phyloP scores from a whole-genome alignment of 2,113 vertebrate genomes.

The Ciconia boyciana region DNA sequence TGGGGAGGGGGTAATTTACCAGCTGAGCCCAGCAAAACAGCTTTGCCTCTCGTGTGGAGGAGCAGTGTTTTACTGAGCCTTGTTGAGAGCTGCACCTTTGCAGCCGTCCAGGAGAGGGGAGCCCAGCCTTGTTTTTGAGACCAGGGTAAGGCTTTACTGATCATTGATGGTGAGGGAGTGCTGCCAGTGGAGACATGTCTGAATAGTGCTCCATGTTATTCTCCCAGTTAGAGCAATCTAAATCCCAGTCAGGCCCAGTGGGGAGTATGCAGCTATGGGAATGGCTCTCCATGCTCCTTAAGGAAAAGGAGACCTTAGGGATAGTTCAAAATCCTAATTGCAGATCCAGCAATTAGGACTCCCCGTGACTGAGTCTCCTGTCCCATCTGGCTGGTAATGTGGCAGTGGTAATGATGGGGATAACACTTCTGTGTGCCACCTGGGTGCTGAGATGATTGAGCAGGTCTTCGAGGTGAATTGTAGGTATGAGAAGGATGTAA shows the following conservation, averaged over 20 bases:
- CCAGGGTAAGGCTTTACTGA: background rate
- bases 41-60: background rate
- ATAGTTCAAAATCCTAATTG: background rate
- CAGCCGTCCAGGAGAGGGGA: conserved; percentile 57
- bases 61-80: background rate
- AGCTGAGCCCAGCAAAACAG: background rate
- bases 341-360: background rate
- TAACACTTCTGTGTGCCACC: background rate
- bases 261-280: background rate
- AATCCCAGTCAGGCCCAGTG: background rate
- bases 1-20: background rate
- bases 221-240: background rate
- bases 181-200: background rate
- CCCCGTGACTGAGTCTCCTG: background rate
- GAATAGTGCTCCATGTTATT: background rate
- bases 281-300: background rate
- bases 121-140: conserved; percentile 32
- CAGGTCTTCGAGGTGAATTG: background rate
- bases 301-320: background rate
- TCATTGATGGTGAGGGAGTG: background rate
- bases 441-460: background rate
- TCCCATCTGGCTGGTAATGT: background rate
- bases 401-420: background rate
- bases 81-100: conserved; percentile 27
- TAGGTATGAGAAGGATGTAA: background rate